Evolutionary conservation across 2,888 invertebrate species (phyloP).

Genomic region (Operophtera brumata): DNA sequence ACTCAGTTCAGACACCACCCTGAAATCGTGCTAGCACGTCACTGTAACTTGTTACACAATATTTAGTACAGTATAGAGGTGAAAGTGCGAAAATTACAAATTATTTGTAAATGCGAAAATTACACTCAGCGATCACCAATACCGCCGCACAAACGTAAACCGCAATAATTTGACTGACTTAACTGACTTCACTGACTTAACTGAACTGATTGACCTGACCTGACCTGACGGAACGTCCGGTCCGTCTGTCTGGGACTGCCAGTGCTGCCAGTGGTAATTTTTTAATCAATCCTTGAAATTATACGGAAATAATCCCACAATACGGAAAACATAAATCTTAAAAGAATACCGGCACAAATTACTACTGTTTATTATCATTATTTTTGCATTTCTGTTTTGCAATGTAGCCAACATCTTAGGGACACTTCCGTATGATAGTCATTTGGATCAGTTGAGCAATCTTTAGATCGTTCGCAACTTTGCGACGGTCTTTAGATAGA

Average conservation of each 20-base stretch:
- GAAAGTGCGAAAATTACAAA: constrained; percentile 60
- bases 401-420: no score
- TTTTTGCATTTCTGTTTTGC: no score
- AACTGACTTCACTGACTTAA: background rate
- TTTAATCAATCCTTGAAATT: no score
- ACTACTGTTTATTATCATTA: no score
- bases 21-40: constrained; percentile 24
- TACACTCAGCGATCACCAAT: constrained; percentile 32
- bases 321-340: no score
- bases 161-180: constrained; percentile 63
- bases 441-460: no score
- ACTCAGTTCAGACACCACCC: constrained; percentile 15
- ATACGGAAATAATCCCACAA: no score
- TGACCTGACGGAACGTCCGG: background rate
- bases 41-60: constrained; percentile 44
- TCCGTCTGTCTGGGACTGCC: constrained; percentile 1
- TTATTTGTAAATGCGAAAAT: constrained; percentile 46
- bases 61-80: constrained; percentile 42
- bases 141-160: constrained; percentile 48
- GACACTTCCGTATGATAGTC: no score
- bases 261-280: constrained; percentile 45
- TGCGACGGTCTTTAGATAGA: no score
- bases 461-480: no score
- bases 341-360: no score
- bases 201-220: background rate